Percentiles rank a stretch among this genome's conserved stretches.
phyloP scores from a whole-genome alignment of 1,140 invertebrate species.

The Ceratosolen solmsi region DNA sequence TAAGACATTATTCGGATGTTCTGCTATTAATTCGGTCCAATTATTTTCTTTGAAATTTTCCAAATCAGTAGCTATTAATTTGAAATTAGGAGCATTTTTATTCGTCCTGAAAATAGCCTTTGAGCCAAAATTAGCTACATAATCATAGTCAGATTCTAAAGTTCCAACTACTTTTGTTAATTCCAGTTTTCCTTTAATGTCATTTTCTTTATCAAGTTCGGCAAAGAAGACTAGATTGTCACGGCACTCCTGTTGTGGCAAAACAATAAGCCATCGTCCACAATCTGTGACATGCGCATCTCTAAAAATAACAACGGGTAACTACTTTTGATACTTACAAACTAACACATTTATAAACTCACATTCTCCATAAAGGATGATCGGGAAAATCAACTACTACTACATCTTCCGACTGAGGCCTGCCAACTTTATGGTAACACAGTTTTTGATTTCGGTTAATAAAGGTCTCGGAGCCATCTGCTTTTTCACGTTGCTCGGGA shows the following conservation, averaged over 20 bases:
- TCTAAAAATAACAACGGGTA: slow-evolving; percentile 71
- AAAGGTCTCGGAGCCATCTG: slow-evolving; percentile 93
- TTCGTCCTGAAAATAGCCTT: slow-evolving; percentile 94
- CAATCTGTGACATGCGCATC: slow-evolving; percentile 89
- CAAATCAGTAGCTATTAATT: slow-evolving; percentile 92
- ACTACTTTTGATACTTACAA: slow-evolving; percentile 36
- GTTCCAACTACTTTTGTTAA: slow-evolving; percentile 87
- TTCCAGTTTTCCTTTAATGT: slow-evolving; percentile 78
- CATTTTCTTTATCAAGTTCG: slow-evolving; percentile 78
- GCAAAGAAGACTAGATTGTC: slow-evolving; percentile 91
- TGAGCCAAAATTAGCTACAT: slow-evolving; percentile 90
- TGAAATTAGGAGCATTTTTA: slow-evolving; percentile 93
- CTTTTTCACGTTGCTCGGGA: slow-evolving; percentile 82
- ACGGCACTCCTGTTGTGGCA: slow-evolving; percentile 86
- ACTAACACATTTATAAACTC: slow-evolving; percentile 65
- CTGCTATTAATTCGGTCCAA: slow-evolving; percentile 89
- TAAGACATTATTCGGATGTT: slow-evolving; percentile 90
- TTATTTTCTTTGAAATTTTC: slow-evolving; percentile 82
- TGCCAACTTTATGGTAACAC: slow-evolving; percentile 93
- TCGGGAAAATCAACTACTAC: slow-evolving; percentile 93
- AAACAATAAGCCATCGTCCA: slow-evolving; percentile 90
- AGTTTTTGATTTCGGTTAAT: slow-evolving; percentile 93
- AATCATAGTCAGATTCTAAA: slow-evolving; percentile 96
- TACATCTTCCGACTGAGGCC: slow-evolving; percentile 90
- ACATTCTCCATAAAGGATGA: slow-evolving; percentile 94